Conservation (phyloP, 2,113 vertebrate species). For the Acanthochromis polyacanthus region DNA sequence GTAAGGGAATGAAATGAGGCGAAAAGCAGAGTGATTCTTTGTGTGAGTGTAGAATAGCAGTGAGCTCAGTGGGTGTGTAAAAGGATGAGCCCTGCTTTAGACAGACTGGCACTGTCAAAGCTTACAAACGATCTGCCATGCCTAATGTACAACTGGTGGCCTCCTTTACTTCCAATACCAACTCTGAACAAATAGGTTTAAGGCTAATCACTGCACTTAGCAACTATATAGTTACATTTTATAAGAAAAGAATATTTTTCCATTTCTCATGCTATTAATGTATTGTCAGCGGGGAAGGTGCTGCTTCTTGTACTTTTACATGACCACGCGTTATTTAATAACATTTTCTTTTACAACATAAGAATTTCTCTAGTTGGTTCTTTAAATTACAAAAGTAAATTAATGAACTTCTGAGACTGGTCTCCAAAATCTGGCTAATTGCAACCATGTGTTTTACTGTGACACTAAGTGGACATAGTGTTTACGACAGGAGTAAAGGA, state of each 20-base stretch:
- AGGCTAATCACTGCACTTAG: not conserved
- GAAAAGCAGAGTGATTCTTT: slow-evolving; percentile 54
- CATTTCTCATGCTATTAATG: not conserved
- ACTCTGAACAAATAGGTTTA: not conserved
- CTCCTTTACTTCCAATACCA: slow-evolving; percentile 6
- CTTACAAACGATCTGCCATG: slow-evolving; percentile 38
- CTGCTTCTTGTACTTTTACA: no score
- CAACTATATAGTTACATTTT: not conserved
- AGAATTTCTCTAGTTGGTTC: no score
- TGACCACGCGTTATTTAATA: no score
- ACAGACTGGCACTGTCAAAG: slow-evolving; percentile 59
- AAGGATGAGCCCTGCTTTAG: slow-evolving; percentile 66
- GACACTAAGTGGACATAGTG: no score
- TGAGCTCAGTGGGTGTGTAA: slow-evolving; percentile 68
- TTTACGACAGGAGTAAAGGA: no score
- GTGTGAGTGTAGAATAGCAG: slow-evolving; percentile 50
- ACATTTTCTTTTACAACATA: no score
- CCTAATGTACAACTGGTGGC: slow-evolving; percentile 5
- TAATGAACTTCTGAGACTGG: no score
- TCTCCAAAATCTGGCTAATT: no score
- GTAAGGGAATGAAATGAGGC: slow-evolving; percentile 66
- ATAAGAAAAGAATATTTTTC: no score
- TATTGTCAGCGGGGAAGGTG: not conserved
- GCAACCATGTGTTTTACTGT: no score
- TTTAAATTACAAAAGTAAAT: no score